Evolutionary conservation across 2,113 vertebrate genomes (phyloP), one percentile per base, ranked within the genome.

Genomic region (Dipodomys stephensi): DNA sequence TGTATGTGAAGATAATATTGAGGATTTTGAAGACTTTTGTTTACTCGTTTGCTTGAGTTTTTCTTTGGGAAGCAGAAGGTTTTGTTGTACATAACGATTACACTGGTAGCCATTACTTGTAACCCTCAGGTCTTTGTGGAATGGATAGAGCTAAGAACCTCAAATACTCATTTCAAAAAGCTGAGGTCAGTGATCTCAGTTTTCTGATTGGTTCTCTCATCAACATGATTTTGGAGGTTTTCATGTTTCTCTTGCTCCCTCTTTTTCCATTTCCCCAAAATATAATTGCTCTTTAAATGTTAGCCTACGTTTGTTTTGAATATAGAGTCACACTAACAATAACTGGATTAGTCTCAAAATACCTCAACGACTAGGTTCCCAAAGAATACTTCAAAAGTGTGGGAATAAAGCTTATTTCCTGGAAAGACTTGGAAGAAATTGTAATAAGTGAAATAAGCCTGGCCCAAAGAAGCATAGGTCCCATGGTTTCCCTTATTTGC

Each of bases 271-370:
- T 98, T 97, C 96, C 95, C 94, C 96, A 96, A 98, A 97, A 95
- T 97, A 95, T 96, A 98, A 97, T 96, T 98, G 96, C 94, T 97
- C 76, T 97, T 97, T 97, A 98, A 98, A 98, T 95, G 93, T 97
- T 95, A 97, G 49, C 60, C 83, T 96, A 78, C 62, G 74, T 97
- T 98, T 98, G 95, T 97, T 98, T 97, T 97, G 95, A 97, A 90
- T 97, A 91, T 89, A 88, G 95, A 96, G 91, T 90, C 18, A 60
- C 92, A 97, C 91, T 94, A 93, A 97, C 96, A 98, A 97, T 97
- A 98, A 95, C 97, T 95, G 94, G 92, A 92, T 96, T 93, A 93
- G 12, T 13, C 15, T 57, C 15, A 57, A 57, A 57, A 57, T 13
- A 57, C 93, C 95, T 96, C 39, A 74, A 96, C 97, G 90, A 95